Base-by-base conservation (phyloP, 2,797 vertebrate species). In the Sebastes hubbsi region DNA sequence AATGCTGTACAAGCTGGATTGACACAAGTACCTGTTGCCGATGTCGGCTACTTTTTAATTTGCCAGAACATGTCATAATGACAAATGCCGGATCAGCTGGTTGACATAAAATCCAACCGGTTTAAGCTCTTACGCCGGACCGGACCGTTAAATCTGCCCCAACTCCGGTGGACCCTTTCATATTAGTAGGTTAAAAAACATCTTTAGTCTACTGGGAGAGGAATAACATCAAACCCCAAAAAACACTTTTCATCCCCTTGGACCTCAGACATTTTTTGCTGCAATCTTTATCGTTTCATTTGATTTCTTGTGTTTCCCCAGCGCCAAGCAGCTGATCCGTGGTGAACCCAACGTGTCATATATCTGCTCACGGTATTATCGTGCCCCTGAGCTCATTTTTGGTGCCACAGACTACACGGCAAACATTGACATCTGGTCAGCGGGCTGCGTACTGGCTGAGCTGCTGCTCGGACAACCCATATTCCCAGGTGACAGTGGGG, bases 381-480 rank as follows among this genome's bases (percentile, higher is more conserved):
- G 97, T 0, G 97, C 97, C 46, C 97, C 97, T 0, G 97, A 98
- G 94, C 97, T 98, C 76, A 98, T 98, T 86, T 98, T 98, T 1
- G 97, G 97, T 74, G 97, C 97, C 92, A 98, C 97, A 0, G 97
- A 98, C 92, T 98, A 98, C 90, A 98, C 97, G 18, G 96, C 97
- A 2, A 98, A 97, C 88, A 98, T 98, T 13, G 97, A 98, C 93
- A 97, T 98, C 94, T 98, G 97, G 97, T 98, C 97, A 8, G 97
- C 97, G 0, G 97, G 97, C 86, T 98, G 97, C 5, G 97, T 98
- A 1, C 94, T 98, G 88, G 97, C 97, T 0, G 97, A 98, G 90
- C 95, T 98, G 63, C 95, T 98, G 72, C 95, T 98, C 13, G 97
- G 97, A 30, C 97, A 98, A 80, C 97, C 97, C 64, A 98, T 98